Evolutionary conservation across 1,140 invertebrate genomes (phyloP).

Genomic region (Linepithema humile): DNA sequence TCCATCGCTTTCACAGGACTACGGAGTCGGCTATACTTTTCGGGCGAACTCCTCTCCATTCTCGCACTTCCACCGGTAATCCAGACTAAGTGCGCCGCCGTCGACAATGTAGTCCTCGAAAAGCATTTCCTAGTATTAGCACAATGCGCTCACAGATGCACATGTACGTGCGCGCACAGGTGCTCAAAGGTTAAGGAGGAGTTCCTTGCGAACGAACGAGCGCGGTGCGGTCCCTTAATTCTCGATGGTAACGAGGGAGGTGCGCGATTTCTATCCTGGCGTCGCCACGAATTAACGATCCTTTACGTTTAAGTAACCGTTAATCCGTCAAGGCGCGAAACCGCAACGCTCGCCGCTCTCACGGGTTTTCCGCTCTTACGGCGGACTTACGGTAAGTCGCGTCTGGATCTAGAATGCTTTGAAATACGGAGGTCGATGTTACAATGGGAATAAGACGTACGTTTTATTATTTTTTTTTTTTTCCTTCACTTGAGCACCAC

Average conservation of each 20-base stretch:
- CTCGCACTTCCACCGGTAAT: conserved; percentile 33
- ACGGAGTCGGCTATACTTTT: conserved; percentile 17
- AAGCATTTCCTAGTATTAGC: conserved; percentile 48
- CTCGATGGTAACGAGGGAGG: conserved; percentile 31
- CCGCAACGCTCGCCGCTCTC: conserved; percentile 8
- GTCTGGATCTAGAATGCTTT: not conserved
- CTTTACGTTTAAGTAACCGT: conserved; percentile 52
- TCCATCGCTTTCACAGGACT: not conserved
- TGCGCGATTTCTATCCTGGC: conserved; percentile 7
- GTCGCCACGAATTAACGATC: conserved; percentile 39
- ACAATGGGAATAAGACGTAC: no score
- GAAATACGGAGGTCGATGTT: not conserved
- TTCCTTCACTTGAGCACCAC: no score
- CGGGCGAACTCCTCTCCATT: conserved; percentile 2
- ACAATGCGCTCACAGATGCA: conserved; percentile 18
- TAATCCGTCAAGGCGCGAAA: conserved; percentile 52
- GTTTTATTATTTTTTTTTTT: not conserved
- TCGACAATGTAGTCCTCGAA: conserved; percentile 48
- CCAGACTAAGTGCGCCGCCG: conserved; percentile 36
- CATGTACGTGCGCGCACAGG: not conserved
- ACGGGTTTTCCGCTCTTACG: conserved; percentile 11
- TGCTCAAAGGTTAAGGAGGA: conserved; percentile 41
- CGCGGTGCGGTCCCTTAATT: conserved; percentile 42
- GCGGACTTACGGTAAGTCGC: not conserved
- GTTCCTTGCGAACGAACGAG: conserved; percentile 3